Base-by-base conservation (phyloP, 2,888 invertebrate genomes). In the Uloborus plumipes region DNA sequence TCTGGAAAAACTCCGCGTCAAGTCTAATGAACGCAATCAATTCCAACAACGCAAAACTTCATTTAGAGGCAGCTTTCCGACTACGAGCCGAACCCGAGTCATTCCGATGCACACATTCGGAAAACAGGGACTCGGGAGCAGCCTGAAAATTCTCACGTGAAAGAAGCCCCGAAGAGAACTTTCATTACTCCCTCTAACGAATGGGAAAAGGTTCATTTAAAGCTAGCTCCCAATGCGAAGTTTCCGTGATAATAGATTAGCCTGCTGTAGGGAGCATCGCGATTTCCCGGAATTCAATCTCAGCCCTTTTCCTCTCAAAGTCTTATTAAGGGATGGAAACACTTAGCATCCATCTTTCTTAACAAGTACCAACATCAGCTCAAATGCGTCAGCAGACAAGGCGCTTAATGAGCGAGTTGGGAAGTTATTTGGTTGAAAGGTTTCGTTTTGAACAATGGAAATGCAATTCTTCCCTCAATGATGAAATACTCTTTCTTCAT, bases 221-320 rank as follows among this genome's bases (percentile, higher is more conserved):
- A 53, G 58, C n/a, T 20, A 73, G 65, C 49, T 62, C 47, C 49
- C 50, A 78, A 78, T 78, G 78, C 20, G 65, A 66, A 65, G 50
- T 66, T 78, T 78, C 71, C 78, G 78, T 78, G 78, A 64, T 78
- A 78, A 78, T 72, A 72, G 66, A 65, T 71, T 65, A 58, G 64
- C 66, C 70, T 62, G 77, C 49, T 61, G 69, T 69, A 64, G 47
- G 62, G 49, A 62, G 61, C 61, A 64, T 55, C 64, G 20, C 16
- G 31, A 49, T 49, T 58, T 31, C 51, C 49, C 39, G 58, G 78
- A 78, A 78, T 71, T 78, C 78, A 72, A 72, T 78, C 72, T 58
- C 20, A 50, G 69, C 51, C 61, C 39, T 50, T 15, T 39, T 61
- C 53, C 39, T 77, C 39, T 62, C 47, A 64, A 62, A 64, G 77